Conservation (phyloP, 1,140 invertebrate species). For the Musca domestica region DNA sequence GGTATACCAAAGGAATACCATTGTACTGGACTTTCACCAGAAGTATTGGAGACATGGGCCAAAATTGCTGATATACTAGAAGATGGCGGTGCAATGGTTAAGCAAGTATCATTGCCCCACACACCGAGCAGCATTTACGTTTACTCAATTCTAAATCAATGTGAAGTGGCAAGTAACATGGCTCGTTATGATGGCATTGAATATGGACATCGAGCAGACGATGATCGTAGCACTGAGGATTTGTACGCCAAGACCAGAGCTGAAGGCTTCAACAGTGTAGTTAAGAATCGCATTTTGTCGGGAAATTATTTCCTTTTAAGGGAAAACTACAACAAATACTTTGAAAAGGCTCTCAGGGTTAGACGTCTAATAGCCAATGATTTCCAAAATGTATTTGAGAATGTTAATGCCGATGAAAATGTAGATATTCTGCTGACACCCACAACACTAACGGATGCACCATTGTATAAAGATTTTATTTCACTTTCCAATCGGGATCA, state of each 20-base stretch:
- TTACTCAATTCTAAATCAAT: conserved; percentile 90
- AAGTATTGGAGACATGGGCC: conserved; percentile 76
- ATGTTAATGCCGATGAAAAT: conserved; percentile 53
- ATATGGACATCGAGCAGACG: conserved; percentile 77
- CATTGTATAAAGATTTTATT: conserved; percentile 75
- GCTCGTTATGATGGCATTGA: conserved; percentile 93
- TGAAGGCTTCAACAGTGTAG: conserved; percentile 83
- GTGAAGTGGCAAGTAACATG: conserved; percentile 98
- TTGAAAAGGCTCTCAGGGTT: conserved; percentile 85
- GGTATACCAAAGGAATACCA: conserved; percentile 87
- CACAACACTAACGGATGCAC: conserved; percentile 83
- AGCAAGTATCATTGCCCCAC: conserved; percentile 79
- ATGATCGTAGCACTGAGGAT: conserved; percentile 75
- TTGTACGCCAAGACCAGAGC: conserved; percentile 78
- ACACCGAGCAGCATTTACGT: conserved; percentile 86
- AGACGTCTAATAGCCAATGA: conserved; percentile 85
- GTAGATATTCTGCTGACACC: conserved; percentile 91
- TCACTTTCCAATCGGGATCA: conserved; percentile 80
- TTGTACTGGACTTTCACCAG: conserved; percentile 67
- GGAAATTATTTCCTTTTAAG: conserved; percentile 94
- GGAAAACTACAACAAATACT: conserved; percentile 92
- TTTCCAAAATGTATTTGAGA: conserved; percentile 71
- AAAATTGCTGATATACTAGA: conserved; percentile 71
- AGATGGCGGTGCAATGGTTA: conserved; percentile 68
- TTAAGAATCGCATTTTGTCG: conserved; percentile 87